Base-by-base conservation (phyloP, 2,113 vertebrate species). In the Calonectris borealis region DNA sequence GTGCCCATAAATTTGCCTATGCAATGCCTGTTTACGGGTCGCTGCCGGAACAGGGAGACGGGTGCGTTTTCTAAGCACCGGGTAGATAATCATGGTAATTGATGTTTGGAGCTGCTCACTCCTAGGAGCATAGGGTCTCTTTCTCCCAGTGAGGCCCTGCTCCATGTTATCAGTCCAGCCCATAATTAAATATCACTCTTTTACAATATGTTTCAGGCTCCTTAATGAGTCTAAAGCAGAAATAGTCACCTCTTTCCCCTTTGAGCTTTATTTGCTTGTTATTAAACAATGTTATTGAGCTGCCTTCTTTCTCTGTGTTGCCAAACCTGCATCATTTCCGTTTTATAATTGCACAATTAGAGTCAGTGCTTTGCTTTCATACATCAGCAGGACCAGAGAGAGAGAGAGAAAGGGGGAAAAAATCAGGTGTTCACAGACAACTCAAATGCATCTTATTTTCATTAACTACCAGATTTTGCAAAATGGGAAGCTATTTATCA, bases 291-390 rank as follows among this genome's bases (percentile, higher is more conserved):
- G 98, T 98, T 98, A 98, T 98, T 98, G 98, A 98, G 98, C 98
- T 98, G 96, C 98, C 97, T 98, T 98, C 98, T 97, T 98, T 98
- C 98, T 98, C 97, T 97, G 94, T 97, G 97, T 99, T 98, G 98
- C 98, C 98, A 99, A 98, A 98, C 98, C 98, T 98, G 97, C 97
- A 98, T 98, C 97, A 98, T 99, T 99, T 99, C 99, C 98, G 98
- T 98, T 99, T 99, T 99, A 99, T 99, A 99, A 99, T 99, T 99
- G 99, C 98, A 97, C 99, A 99, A 99, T 99, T 99, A 99, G 99
- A 99, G 98, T 98, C 98, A 98, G 98, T 96, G 98, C 98, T 98
- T 97, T 98, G 98, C 99, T 99, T 99, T 99, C 99, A 99, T 99
- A 99, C 98, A 99, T 99, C 99, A 99, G 99, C 98, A 98, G 98